These are phyloP conservation scores for Cantharis flavilabris DNA, from an alignment of 2,888 invertebrate genomes.

Conservation along the genomic window DNA sequence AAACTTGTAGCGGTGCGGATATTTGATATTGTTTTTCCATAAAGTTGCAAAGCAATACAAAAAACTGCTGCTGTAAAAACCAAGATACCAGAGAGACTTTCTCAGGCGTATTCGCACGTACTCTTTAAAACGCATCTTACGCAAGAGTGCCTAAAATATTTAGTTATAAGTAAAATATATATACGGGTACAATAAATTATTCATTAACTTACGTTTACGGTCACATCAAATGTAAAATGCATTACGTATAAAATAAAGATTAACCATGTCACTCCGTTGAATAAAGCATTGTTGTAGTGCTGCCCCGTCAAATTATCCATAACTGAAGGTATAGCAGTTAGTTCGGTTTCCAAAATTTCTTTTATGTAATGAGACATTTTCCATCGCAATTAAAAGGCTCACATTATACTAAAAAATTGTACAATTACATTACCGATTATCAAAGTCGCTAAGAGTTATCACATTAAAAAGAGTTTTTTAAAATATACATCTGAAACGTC, in stretches of 20 bases:
- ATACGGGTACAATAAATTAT: too few relatives aligned
- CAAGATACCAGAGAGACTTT: constrained; percentile 47
- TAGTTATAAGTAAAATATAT: background rate
- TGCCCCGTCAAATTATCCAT: constrained; percentile 45
- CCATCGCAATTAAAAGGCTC: background rate
- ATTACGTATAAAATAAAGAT: constrained; percentile 46
- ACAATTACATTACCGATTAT: background rate
- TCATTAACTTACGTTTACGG: constrained; percentile 43
- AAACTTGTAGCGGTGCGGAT: constrained; percentile 37
- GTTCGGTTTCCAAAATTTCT: constrained; percentile 47
- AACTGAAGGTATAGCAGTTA: constrained; percentile 47
- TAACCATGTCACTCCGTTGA: constrained; percentile 51
- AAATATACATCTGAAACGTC: background rate
- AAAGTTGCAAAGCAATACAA: constrained; percentile 46
- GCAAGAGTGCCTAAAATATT: constrained; percentile 43
- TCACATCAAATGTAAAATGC: constrained; percentile 45
- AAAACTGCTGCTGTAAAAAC: constrained; percentile 45
- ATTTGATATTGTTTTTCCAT: constrained; percentile 41
- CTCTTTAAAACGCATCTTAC: constrained; percentile 44
- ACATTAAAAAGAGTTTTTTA: background rate
- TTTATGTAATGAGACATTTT: constrained; percentile 41
- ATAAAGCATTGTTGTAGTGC: constrained; percentile 49
- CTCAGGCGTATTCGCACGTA: constrained; percentile 44
- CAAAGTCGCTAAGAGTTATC: background rate
- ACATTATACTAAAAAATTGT: background rate